phyloP scores from a whole-genome alignment of 2,797 vertebrate genomes.

The Erethizon dorsatum region DNA sequence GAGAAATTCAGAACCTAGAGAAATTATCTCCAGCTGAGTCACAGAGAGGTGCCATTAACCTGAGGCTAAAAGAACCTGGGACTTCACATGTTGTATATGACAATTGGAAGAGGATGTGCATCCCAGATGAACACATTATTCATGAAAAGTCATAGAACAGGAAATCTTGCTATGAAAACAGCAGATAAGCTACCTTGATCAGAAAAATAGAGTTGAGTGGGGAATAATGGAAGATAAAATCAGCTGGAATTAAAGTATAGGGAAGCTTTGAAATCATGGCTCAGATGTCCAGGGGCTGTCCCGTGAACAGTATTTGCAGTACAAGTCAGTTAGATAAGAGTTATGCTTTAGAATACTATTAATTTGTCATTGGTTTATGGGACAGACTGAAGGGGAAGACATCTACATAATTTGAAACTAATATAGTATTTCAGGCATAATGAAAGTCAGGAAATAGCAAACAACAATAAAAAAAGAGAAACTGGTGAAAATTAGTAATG shows the following conservation, averaged over 20 bases:
- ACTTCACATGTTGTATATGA: neutral
- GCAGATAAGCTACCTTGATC: neutral
- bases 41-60: neutral
- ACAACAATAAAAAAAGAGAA: neutral
- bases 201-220: neutral
- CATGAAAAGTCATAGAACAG: conserved; percentile 4
- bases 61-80: neutral
- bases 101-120: neutral
- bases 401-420: conserved; percentile 28
- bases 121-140: neutral
- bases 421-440: neutral
- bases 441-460: conserved; percentile 41
- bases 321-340: conserved; percentile 2
- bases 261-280: conserved; percentile 5
- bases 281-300: neutral
- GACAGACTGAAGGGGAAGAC: neutral
- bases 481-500: conserved; percentile 8
- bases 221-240: neutral
- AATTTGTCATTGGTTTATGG: conserved; percentile 5
- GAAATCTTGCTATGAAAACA: neutral
- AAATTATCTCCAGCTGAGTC: conserved; percentile 17
- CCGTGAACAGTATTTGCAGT: conserved; percentile 1
- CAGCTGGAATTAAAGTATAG: neutral
- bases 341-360: neutral
- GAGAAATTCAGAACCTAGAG: neutral